Conservation (phyloP, 2,797 vertebrate genomes). For the Pteropus rufus region DNA sequence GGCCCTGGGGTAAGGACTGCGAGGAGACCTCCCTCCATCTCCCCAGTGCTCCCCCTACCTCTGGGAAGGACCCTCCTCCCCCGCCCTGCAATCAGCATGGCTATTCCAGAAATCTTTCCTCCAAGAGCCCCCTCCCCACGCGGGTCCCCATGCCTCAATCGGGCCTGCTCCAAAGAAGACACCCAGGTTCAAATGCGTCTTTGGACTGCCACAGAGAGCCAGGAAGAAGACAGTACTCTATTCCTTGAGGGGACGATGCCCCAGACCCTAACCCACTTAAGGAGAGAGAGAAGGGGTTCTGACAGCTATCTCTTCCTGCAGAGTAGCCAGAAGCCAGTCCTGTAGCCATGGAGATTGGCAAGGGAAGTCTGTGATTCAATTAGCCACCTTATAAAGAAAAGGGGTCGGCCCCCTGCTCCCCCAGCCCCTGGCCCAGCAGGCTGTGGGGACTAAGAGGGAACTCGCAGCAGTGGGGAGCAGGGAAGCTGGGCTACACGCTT, state of each 20-base stretch:
- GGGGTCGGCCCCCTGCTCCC: neutral
- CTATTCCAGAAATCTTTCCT: neutral
- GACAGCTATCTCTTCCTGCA: neutral
- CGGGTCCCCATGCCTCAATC: neutral
- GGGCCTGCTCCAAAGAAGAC: neutral
- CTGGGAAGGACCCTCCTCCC: neutral
- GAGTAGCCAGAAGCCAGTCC: constrained; percentile 43
- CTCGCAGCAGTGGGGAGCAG: neutral
- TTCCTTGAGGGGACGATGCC: neutral
- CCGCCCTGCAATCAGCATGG: neutral
- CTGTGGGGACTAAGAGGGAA: neutral
- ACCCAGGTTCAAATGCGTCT: neutral
- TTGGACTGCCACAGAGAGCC: neutral
- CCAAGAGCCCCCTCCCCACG: neutral
- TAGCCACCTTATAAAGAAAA: constrained; percentile 2
- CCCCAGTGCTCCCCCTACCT: neutral
- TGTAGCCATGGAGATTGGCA: neutral
- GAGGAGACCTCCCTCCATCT: neutral
- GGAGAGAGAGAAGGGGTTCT: neutral
- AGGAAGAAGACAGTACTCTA: neutral
- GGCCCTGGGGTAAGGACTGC: neutral
- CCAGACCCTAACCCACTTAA: neutral
- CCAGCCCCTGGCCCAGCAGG: neutral
- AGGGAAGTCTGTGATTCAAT: constrained; percentile 44
- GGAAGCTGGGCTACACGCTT: constrained; percentile 10